These are phyloP conservation scores for Drosophila sp. DNA, from an alignment of 1,140 invertebrate species.

Conservation along the genomic window DNA sequence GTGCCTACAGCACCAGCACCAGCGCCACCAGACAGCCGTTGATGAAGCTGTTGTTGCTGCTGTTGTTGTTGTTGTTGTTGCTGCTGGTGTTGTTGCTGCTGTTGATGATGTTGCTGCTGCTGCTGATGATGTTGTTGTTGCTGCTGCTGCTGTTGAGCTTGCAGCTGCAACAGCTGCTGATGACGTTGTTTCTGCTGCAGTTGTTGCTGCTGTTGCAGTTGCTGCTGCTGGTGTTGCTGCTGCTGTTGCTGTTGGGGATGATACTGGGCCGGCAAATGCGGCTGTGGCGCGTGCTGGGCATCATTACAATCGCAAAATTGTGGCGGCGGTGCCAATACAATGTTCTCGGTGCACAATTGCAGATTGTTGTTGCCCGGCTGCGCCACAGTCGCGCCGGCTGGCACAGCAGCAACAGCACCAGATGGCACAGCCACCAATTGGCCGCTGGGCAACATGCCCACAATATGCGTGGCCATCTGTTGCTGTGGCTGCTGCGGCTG, in stretches of 20 bases:
- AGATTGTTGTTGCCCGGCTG: constrained; percentile 74
- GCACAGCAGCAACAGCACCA: constrained; percentile 57
- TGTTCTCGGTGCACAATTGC: constrained; percentile 84
- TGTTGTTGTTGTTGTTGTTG: constrained; percentile 60
- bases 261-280: constrained; percentile 55
- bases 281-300: constrained; percentile 76
- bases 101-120: constrained; percentile 61
- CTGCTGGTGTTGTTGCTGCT: constrained; percentile 83
- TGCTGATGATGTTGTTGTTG: constrained; percentile 54
- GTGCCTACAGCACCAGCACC: constrained; percentile 78
- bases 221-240: constrained; percentile 51
- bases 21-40: constrained; percentile 76
- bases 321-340: constrained; percentile 91
- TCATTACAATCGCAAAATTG: constrained; percentile 86
- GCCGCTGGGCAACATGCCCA: constrained; percentile 71
- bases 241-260: constrained; percentile 40
- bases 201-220: constrained; percentile 44
- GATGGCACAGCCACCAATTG: constrained; percentile 65
- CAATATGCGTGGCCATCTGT: constrained; percentile 67
- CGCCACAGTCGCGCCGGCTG: constrained; percentile 61
- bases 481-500: constrained; percentile 59
- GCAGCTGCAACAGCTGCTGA: constrained; percentile 67
- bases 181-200: constrained; percentile 45
- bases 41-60: constrained; percentile 77
- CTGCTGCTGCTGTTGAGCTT: constrained; percentile 50